phyloP scores from a whole-genome alignment of 2,113 vertebrate genomes.

The Mungos mungo region DNA sequence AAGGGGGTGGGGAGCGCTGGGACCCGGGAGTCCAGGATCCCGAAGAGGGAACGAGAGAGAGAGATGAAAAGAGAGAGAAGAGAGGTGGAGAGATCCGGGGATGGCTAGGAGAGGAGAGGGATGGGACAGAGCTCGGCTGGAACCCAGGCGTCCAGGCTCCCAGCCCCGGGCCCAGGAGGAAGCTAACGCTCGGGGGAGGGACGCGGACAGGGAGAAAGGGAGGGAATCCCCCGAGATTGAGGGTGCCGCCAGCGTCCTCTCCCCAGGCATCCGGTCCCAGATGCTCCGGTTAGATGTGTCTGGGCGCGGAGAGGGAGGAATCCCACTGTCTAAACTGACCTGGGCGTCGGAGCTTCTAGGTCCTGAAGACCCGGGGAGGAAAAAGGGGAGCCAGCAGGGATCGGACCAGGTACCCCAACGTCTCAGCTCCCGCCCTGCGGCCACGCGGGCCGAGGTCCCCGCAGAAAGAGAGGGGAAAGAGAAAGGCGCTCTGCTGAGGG shows the following conservation, averaged over 20 bases:
- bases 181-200: background rate
- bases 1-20: background rate
- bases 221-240: slow-evolving; percentile 6
- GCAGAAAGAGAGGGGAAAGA: background rate
- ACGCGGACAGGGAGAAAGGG: background rate
- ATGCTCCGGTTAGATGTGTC: background rate
- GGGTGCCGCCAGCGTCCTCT: slow-evolving; percentile 17
- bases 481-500: background rate
- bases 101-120: background rate
- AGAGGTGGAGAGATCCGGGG: background rate
- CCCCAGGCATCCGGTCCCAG: slow-evolving; percentile 6
- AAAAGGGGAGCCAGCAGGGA: background rate
- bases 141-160: background rate
- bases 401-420: background rate
- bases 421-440: background rate
- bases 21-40: slow-evolving; percentile 39
- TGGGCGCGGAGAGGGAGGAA: background rate
- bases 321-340: background rate
- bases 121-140: background rate
- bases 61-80: background rate
- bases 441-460: background rate
- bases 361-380: background rate
- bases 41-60: background rate
- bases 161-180: background rate
- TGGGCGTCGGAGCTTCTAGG: background rate